phyloP scores from a whole-genome alignment of 2,113 vertebrate genomes.

The Neodon shergylaensis region DNA sequence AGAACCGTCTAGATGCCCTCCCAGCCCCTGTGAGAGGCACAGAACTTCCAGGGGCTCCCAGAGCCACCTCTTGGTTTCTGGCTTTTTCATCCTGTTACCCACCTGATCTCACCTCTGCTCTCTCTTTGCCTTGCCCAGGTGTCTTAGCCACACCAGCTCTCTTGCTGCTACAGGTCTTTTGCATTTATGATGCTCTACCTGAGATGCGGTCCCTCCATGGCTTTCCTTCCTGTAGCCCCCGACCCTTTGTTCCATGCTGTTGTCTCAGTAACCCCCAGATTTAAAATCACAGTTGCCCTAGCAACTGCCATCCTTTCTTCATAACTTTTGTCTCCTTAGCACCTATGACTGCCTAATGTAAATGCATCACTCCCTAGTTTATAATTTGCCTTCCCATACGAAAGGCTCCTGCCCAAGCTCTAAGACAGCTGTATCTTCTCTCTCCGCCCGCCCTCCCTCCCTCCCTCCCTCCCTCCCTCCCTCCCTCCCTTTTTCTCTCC shows the following conservation, averaged over 20 bases:
- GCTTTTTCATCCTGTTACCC: background rate
- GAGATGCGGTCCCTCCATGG: background rate
- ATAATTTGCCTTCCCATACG: background rate
- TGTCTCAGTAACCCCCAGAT: background rate
- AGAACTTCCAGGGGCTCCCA: background rate
- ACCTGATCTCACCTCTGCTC: background rate
- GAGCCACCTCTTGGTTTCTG: background rate
- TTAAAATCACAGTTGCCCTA: background rate
- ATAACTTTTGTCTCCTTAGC: background rate
- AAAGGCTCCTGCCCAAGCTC: too few species aligned
- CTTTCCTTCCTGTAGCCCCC: background rate
- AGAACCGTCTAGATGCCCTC: background rate
- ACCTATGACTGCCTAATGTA: background rate
- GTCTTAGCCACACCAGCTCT: background rate
- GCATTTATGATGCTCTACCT: background rate
- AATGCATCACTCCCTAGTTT: background rate
- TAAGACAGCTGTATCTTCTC: too few species aligned
- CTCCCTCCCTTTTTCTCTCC: fast-evolving
- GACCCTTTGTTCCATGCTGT: background rate
- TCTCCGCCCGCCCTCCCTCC: too few species aligned
- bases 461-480: too few species aligned
- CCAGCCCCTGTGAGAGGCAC: background rate
- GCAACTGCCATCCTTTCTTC: background rate
- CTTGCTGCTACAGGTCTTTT: background rate
- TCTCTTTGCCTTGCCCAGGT: background rate